phyloP scores from a whole-genome alignment of 2,888 invertebrate species.

The Maniola hyperantus region DNA sequence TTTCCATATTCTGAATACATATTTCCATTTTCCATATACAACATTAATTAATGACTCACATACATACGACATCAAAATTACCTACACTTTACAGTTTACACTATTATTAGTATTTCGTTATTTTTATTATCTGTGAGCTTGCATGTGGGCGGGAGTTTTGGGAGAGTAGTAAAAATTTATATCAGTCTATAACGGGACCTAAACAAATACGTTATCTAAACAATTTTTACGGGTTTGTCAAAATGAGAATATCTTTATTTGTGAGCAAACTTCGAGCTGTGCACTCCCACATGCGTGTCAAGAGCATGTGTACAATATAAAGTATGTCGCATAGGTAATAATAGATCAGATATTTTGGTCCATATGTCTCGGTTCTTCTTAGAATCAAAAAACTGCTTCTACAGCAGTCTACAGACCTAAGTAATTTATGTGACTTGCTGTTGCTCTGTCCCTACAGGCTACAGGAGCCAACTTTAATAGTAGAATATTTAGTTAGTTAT shows the following conservation, averaged over 20 bases:
- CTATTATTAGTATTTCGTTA: not conserved
- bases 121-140: conserved; percentile 27
- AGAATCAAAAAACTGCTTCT: not conserved
- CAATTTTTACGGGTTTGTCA: conserved; percentile 61
- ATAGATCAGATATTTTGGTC: conserved; percentile 13
- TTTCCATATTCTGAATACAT: too few species aligned
- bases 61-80: not conserved
- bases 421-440: too few species aligned
- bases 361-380: conserved; percentile 8
- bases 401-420: too few species aligned
- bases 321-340: conserved; percentile 19
- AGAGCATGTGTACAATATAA: conserved; percentile 38
- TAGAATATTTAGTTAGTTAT: too few species aligned
- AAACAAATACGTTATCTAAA: conserved; percentile 54
- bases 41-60: too few species aligned
- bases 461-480: too few species aligned
- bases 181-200: conserved; percentile 50
- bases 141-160: conserved; percentile 45
- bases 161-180: conserved; percentile 49
- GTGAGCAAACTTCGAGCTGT: conserved; percentile 57
- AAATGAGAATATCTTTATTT: conserved; percentile 69
- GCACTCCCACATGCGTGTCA: conserved; percentile 57
- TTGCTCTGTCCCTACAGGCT: too few species aligned
- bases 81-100: not conserved
- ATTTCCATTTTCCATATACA: too few species aligned